These are phyloP conservation scores for Pomatostomus ruficeps DNA, from an alignment of 2,113 vertebrate genomes.

Conservation along the genomic window DNA sequence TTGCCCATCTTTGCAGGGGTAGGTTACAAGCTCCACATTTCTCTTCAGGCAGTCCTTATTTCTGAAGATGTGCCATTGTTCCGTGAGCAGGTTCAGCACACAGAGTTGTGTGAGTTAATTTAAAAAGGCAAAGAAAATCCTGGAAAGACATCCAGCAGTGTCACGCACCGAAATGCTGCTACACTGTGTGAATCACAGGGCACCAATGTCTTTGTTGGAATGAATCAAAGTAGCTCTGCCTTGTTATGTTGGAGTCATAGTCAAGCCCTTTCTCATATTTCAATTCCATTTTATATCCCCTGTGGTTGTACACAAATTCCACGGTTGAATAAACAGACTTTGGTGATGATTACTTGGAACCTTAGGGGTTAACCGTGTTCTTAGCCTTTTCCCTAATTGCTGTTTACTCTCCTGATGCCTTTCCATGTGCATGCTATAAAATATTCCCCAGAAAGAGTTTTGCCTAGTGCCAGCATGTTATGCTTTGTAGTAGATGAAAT, in stretches of 20 bases:
- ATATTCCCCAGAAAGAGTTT: not conserved
- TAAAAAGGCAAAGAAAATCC: not conserved
- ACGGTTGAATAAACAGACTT: conserved; percentile 5
- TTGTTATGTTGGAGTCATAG: not conserved
- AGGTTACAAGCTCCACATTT: not conserved
- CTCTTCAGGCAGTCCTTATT: not conserved
- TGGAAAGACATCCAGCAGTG: not conserved
- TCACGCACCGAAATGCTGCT: accelerated
- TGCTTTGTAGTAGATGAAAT: not conserved
- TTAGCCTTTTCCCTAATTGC: conserved; percentile 39
- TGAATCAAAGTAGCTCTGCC: not conserved
- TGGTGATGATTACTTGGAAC: conserved; percentile 15
- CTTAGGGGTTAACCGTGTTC: conserved; percentile 37
- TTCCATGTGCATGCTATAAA: not conserved
- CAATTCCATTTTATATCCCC: conserved; percentile 29
- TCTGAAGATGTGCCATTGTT: not conserved
- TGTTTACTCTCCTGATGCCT: conserved; percentile 26
- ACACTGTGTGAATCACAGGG: not conserved
- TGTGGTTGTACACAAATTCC: conserved; percentile 39
- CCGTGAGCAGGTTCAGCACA: not conserved
- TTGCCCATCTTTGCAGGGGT: not conserved
- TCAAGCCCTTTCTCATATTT: conserved; percentile 4
- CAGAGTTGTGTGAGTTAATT: not conserved
- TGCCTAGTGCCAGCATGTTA: not conserved
- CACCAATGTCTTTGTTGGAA: not conserved